These are phyloP conservation scores for Oryctes rhinoceros DNA, from an alignment of 1,140 invertebrate species.

Conservation along the genomic window DNA sequence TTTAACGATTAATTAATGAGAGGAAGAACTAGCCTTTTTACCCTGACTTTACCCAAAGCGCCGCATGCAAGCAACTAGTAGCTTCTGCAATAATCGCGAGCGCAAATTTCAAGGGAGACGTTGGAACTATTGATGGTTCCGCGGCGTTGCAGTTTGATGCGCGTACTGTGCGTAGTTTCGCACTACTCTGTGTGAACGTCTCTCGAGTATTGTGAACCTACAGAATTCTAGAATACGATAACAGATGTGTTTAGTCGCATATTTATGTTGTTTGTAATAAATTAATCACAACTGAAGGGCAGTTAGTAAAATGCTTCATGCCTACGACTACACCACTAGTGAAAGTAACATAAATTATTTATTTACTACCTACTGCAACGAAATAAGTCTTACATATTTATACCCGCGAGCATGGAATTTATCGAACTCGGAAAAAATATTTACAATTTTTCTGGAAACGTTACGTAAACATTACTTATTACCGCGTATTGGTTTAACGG, in stretches of 20 bases:
- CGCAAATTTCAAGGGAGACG: too few species aligned
- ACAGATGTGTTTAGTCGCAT: background rate
- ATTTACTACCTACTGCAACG: background rate
- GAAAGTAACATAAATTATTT: slow-evolving; percentile 10
- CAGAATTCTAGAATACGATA: too few species aligned
- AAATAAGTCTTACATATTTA: background rate
- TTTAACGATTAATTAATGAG: too few species aligned
- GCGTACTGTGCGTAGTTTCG: too few species aligned
- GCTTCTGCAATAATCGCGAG: too few species aligned
- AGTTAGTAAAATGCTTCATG: background rate
- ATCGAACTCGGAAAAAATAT: background rate
- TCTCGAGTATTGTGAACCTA: too few species aligned
- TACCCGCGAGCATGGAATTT: background rate
- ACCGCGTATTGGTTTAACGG: slow-evolving; percentile 5
- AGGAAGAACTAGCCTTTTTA: too few species aligned
- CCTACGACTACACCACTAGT: background rate
- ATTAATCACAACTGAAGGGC: background rate
- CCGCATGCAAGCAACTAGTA: too few species aligned
- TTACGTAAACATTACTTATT: slow-evolving; percentile 8
- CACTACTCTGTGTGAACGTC: too few species aligned
- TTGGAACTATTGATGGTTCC: too few species aligned
- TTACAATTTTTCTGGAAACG: background rate
- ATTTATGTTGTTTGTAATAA: background rate
- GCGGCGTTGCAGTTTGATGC: too few species aligned
- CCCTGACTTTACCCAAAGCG: too few species aligned